phyloP scores from a whole-genome alignment of 2,888 invertebrate genomes.

The Byasa hedistus region DNA sequence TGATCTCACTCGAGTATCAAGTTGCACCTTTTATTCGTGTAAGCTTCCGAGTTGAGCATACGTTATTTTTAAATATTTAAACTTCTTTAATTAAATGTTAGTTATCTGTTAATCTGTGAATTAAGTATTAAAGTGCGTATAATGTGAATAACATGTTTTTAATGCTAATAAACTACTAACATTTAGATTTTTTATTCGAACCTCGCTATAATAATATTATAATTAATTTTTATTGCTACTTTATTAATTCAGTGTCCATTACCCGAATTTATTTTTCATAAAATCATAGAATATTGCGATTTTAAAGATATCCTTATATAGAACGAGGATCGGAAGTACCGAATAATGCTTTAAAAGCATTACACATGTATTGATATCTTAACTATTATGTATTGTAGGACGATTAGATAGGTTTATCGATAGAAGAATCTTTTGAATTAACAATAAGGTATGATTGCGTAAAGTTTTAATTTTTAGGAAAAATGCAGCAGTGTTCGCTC shows the following conservation, averaged over 20 bases:
- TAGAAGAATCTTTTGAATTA: too few relatives aligned
- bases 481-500: slow-evolving; percentile 47
- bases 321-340: neutral
- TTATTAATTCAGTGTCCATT: neutral
- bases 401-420: too few relatives aligned
- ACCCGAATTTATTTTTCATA: neutral
- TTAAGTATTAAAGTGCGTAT: neutral
- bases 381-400: too few relatives aligned
- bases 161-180: neutral
- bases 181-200: neutral
- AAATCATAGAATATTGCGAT: neutral
- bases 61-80: slow-evolving; percentile 11
- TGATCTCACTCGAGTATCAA: slow-evolving; percentile 53
- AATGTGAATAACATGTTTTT: neutral
- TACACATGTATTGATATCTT: too few relatives aligned
- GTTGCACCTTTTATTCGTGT: slow-evolving; percentile 49
- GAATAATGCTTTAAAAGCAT: too few relatives aligned
- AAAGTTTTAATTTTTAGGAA: too few relatives aligned
- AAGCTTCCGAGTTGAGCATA: slow-evolving; percentile 37
- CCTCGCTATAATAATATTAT: neutral
- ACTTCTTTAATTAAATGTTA: neutral
- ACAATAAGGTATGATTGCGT: too few relatives aligned
- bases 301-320: neutral
- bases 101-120: neutral
- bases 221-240: neutral